A percentile compares a stretch with the other conserved stretches of the same genome.
phyloP scores from a whole-genome alignment of 2,113 vertebrate species.

The Cebus imitator region DNA sequence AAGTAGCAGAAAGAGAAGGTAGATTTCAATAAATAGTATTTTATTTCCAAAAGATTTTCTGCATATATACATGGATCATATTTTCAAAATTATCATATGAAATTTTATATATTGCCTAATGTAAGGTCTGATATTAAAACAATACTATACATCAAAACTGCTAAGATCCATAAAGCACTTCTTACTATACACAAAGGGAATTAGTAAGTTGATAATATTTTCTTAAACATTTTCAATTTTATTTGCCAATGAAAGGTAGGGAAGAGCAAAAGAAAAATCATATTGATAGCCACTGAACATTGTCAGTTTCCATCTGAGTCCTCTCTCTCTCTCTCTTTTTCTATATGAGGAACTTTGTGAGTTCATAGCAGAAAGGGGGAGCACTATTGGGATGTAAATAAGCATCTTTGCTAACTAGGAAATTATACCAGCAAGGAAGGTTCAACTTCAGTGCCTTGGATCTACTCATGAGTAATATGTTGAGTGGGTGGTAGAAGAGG shows the following conservation, averaged over 20 bases:
- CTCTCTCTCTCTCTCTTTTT: neutral
- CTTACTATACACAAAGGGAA: neutral
- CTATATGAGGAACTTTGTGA: neutral
- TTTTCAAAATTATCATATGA: neutral
- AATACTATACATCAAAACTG: neutral
- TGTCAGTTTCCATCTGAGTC: neutral
- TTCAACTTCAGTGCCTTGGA: neutral
- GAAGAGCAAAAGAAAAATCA: neutral
- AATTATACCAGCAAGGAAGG: neutral
- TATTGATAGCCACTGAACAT: neutral
- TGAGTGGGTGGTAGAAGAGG: neutral
- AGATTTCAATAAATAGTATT: neutral
- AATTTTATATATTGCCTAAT: neutral
- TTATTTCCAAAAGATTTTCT: neutral
- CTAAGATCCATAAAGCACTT: neutral
- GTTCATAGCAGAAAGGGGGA: neutral
- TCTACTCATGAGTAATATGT: neutral
- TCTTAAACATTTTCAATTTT: neutral
- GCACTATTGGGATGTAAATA: neutral
- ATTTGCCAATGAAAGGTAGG: neutral
- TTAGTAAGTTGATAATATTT: neutral
- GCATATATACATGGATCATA: neutral
- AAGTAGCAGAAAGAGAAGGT: neutral
- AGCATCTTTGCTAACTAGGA: neutral
- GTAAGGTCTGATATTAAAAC: neutral